phyloP scores from a whole-genome alignment of 2,888 invertebrate species.

The Acronicta leporina region DNA sequence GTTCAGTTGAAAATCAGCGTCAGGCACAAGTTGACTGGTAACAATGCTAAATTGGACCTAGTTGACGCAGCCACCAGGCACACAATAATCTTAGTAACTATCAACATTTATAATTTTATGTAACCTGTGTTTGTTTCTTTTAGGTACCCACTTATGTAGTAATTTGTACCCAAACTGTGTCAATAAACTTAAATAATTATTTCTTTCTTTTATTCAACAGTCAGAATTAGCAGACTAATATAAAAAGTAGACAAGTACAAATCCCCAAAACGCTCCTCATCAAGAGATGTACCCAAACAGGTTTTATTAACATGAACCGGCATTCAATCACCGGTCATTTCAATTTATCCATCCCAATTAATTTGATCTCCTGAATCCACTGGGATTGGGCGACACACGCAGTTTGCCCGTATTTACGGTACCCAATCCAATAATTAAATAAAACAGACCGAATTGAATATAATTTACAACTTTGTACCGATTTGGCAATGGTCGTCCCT shows the following conservation, averaged over 20 bases:
- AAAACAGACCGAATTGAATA: constrained; percentile 17
- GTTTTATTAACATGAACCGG: constrained; percentile 4
- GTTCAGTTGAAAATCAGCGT: too few species aligned
- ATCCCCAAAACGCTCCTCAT: not conserved
- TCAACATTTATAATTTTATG: too few species aligned
- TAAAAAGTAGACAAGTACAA: not conserved
- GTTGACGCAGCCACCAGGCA: too few species aligned
- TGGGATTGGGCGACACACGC: constrained; percentile 8
- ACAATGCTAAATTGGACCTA: too few species aligned
- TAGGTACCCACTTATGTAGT: too few species aligned
- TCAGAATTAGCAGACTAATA: not conserved
- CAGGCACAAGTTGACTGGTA: too few species aligned
- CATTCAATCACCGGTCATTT: constrained; percentile 37
- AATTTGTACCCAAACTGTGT: too few species aligned
- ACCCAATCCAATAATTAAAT: constrained; percentile 27
- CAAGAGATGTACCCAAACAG: not conserved
- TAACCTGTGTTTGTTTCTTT: too few species aligned
- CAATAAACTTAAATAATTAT: too few species aligned
- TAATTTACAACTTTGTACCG: not conserved
- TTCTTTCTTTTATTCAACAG: too few species aligned
- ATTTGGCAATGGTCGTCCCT: not conserved
- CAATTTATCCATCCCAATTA: constrained; percentile 32
- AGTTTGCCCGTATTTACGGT: constrained; percentile 27
- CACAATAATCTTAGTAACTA: too few species aligned
- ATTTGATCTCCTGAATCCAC: constrained; percentile 26